Percentiles rank a stretch among this genome's conserved stretches.
Conservation (phyloP, 2,113 vertebrate species). For the Fukomys damarensis region DNA sequence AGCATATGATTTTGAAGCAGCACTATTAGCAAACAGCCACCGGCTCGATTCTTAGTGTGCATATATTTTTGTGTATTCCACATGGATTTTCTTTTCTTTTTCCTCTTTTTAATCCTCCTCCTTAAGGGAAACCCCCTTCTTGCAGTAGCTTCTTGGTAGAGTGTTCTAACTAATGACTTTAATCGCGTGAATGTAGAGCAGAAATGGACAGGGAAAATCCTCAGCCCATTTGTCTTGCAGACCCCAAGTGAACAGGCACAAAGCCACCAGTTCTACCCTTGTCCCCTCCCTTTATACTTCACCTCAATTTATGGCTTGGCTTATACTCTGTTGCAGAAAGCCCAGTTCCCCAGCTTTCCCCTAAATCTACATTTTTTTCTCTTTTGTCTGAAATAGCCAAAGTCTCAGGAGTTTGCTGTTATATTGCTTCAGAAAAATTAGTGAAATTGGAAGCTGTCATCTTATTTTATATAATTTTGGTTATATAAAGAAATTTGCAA, state of each 20-base stretch:
- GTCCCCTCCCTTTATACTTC: constrained; percentile 23
- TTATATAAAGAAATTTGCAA: constrained; percentile 53
- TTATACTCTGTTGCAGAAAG: constrained; percentile 34
- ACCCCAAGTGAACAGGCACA: constrained; percentile 74
- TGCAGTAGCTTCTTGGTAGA: constrained; percentile 71
- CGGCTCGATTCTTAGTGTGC: constrained; percentile 61
- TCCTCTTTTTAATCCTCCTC: constrained; percentile 56
- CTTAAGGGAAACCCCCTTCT: constrained; percentile 75
- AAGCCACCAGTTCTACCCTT: constrained; percentile 51
- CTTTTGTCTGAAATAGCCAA: constrained; percentile 20
- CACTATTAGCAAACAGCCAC: neutral
- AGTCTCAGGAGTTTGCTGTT: constrained; percentile 61
- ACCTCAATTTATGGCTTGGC: constrained; percentile 66
- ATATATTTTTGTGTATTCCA: constrained; percentile 69
- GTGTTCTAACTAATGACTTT: constrained; percentile 84
- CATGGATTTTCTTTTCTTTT: constrained; percentile 82
- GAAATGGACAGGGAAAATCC: constrained; percentile 78
- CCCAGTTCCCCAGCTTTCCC: constrained; percentile 65
- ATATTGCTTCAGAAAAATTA: constrained; percentile 70
- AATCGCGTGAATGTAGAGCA: constrained; percentile 77
- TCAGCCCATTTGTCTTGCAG: constrained; percentile 84
- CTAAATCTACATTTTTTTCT: constrained; percentile 62
- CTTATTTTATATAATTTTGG: constrained; percentile 51
- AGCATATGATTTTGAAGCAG: neutral
- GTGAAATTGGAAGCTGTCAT: neutral